phyloP scores from a whole-genome alignment of 2,113 vertebrate species.

The Lagopus muta region DNA sequence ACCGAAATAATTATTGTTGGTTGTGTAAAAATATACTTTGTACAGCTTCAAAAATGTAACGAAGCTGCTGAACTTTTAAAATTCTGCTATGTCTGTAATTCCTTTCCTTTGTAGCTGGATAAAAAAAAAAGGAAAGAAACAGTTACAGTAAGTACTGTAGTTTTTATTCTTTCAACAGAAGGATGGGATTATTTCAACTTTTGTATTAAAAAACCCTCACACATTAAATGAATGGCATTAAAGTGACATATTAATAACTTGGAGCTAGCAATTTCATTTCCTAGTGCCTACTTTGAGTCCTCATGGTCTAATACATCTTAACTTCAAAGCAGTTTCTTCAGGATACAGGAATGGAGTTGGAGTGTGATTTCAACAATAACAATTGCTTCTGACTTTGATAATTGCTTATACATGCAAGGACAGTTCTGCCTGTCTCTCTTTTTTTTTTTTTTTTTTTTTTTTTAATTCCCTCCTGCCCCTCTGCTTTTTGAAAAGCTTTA shows the following conservation, averaged over 20 bases:
- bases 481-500: background rate
- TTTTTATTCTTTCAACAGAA: constrained; percentile 26
- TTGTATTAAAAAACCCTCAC: background rate
- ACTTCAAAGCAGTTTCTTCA: constrained; percentile 28
- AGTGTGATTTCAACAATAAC: constrained; percentile 14
- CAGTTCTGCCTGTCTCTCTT: background rate
- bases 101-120: background rate
- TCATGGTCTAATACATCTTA: background rate
- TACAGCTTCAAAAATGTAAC: background rate
- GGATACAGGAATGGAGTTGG: background rate
- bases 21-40: background rate
- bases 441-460: background rate
- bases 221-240: background rate
- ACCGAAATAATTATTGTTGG: background rate
- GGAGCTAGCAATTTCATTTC: background rate
- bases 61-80: constrained; percentile 1
- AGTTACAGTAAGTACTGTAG: background rate
- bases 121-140: background rate
- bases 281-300: background rate
- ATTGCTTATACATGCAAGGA: background rate
- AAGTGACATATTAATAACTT: constrained; percentile 12
- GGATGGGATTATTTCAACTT: constrained; percentile 22
- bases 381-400: constrained; percentile 10
- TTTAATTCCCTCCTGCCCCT: background rate
- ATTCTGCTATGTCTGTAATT: background rate